phyloP scores from a whole-genome alignment of 2,113 vertebrate genomes.

The Pionites leucogaster region DNA sequence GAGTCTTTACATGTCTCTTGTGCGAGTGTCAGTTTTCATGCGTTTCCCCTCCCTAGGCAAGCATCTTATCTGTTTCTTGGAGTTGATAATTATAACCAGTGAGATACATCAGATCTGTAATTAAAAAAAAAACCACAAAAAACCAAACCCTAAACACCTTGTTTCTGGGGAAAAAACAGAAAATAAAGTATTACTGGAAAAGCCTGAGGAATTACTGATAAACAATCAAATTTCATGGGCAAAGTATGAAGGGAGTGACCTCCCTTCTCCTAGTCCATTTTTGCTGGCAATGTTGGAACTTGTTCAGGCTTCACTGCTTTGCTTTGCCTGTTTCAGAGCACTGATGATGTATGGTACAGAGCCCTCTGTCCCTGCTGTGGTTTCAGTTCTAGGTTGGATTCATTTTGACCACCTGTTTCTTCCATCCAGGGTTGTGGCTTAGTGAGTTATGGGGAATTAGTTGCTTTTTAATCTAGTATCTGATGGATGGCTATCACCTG shows the following conservation, averaged over 20 bases:
- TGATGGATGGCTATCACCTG: constrained; percentile 42
- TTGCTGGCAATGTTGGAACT: neutral
- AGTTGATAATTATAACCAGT: neutral
- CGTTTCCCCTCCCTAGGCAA: neutral
- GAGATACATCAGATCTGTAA: neutral
- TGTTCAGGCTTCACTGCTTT: neutral
- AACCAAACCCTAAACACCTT: neutral
- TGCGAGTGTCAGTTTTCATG: neutral
- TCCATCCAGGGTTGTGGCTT: neutral
- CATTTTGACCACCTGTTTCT: neutral
- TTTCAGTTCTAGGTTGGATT: neutral
- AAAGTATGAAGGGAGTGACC: neutral
- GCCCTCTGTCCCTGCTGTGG: neutral
- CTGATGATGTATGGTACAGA: neutral
- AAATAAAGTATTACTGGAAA: neutral
- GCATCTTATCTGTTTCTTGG: neutral
- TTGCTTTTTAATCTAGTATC: constrained; percentile 35
- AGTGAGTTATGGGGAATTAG: constrained; percentile 26
- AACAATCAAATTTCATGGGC: neutral
- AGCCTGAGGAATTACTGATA: neutral
- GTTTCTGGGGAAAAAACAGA: neutral
- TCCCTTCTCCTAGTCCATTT: neutral
- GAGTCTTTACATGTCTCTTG: neutral
- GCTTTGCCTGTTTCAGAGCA: neutral
- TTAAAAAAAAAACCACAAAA: neutral